Evolutionary conservation across 2,113 vertebrate genomes (phyloP).

Genomic region (Solea senegalensis): DNA sequence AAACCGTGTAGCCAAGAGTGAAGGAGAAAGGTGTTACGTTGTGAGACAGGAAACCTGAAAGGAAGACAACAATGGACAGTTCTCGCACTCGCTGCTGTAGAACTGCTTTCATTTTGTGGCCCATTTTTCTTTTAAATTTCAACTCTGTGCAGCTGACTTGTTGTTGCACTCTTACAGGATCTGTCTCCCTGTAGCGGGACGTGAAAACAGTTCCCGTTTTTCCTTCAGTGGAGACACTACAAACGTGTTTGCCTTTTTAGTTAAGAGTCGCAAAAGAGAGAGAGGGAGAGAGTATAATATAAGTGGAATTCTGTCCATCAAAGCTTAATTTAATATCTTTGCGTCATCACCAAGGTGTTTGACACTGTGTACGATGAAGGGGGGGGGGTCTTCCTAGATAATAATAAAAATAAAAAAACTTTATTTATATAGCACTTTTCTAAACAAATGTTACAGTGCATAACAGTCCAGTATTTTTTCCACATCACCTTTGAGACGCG

Average conservation of each 20-base stretch:
- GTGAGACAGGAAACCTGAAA: constrained; percentile 14
- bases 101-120: constrained; percentile 6
- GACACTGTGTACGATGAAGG: not conserved
- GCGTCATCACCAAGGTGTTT: constrained; percentile 3
- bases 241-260: constrained; percentile 21
- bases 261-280: constrained; percentile 1
- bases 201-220: constrained; percentile 3
- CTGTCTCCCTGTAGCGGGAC: not conserved
- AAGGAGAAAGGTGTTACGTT: constrained; percentile 9
- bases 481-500: too few relatives aligned
- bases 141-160: not conserved
- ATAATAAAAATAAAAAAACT: too few relatives aligned
- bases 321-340: constrained; percentile 23
- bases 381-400: not conserved
- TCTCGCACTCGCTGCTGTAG: constrained; percentile 11
- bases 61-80: not conserved
- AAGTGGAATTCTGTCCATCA: constrained; percentile 7
- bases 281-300: not conserved
- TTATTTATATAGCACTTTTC: too few relatives aligned
- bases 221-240: constrained; percentile 9
- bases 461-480: too few relatives aligned
- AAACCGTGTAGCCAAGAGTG: constrained; percentile 24
- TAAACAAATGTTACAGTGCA: too few relatives aligned
- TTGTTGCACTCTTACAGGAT: constrained; percentile 4
- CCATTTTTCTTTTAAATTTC: constrained; percentile 4